A percentile compares a stretch with the other conserved stretches of the same genome.
Conservation (phyloP, 2,797 vertebrate species). For the Onychomys leucogaster region DNA sequence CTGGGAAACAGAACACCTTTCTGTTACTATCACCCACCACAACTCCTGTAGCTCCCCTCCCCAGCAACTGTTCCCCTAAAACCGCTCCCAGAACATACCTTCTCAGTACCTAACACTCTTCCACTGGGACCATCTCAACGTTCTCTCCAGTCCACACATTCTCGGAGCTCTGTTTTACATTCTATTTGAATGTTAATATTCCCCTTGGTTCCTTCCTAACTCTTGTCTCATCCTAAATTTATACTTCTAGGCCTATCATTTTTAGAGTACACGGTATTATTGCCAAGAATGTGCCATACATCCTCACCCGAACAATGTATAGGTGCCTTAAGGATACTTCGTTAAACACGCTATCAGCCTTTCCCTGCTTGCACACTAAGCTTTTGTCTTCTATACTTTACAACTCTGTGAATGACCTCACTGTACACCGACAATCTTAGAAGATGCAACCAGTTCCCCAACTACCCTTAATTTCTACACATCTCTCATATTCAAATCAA, state of each 20-base stretch:
- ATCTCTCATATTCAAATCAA: background rate
- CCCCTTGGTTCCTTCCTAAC: background rate
- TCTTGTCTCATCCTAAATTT: background rate
- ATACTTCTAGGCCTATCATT: background rate
- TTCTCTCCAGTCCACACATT: background rate
- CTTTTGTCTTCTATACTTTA: background rate
- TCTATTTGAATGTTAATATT: conserved; percentile 33
- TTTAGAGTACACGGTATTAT: background rate
- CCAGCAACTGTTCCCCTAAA: conserved; percentile 21
- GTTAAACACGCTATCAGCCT: background rate
- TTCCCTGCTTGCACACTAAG: background rate
- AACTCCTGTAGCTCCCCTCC: background rate
- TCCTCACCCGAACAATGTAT: background rate
- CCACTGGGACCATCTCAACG: background rate
- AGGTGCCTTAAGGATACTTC: background rate
- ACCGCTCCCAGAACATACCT: background rate
- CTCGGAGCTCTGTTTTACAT: background rate
- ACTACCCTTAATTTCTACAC: background rate
- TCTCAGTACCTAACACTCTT: conserved; percentile 6
- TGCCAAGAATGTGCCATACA: background rate
- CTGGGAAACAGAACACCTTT: background rate
- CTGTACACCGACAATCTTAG: background rate
- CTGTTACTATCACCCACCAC: background rate
- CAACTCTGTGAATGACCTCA: background rate
- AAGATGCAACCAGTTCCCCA: background rate